A percentile compares a stretch with the other conserved stretches of the same genome.
Evolutionary conservation across 2,113 vertebrate genomes (phyloP).

Genomic region (Garra rufa): DNA sequence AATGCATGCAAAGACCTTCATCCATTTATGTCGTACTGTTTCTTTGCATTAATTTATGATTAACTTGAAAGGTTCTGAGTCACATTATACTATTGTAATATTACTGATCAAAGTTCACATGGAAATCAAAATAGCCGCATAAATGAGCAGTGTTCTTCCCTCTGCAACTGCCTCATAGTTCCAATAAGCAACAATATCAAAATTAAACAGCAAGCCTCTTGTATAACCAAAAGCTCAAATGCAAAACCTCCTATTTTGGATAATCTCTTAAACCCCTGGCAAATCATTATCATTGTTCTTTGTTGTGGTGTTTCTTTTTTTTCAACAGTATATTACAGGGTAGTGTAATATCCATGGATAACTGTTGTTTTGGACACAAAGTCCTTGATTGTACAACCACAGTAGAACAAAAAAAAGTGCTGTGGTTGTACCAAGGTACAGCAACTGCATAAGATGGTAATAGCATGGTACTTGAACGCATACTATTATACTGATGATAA

Average conservation of each 20-base stretch:
- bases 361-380: constrained; percentile 12
- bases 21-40: background rate
- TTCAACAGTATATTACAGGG: background rate
- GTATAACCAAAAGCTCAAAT: background rate
- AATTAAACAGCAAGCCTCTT: background rate
- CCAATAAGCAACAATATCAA: background rate
- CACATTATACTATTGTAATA: background rate
- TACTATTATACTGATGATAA: background rate
- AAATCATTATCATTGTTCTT: constrained; percentile 16
- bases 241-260: background rate
- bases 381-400: background rate
- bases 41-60: background rate
- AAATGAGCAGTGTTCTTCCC: background rate
- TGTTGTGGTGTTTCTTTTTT: background rate
- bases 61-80: background rate
- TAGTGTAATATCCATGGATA: background rate
- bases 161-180: background rate
- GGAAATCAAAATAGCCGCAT: background rate
- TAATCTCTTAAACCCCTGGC: background rate
- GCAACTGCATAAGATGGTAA: background rate
- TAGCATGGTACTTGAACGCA: background rate
- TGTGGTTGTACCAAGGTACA: background rate
- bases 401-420: background rate
- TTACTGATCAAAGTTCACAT: background rate
- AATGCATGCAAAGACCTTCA: background rate